A percentile compares a stretch with the other conserved stretches of the same genome.
Evolutionary conservation across 2,888 invertebrate species (phyloP).

Genomic region (Osedax frankpressi): DNA sequence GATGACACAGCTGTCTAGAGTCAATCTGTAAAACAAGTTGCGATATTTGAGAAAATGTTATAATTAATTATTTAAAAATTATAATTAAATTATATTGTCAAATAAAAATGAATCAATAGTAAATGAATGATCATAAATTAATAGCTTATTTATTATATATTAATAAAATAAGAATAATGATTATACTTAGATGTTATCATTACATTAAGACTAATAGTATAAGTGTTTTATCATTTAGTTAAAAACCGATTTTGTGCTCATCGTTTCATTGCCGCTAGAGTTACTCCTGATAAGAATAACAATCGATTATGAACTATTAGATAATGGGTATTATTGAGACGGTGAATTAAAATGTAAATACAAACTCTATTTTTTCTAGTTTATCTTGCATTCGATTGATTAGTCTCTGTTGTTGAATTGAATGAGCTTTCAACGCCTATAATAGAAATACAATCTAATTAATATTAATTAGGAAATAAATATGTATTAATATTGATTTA

Average conservation of each 20-base stretch:
- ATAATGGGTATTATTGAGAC: background rate
- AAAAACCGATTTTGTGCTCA: no score
- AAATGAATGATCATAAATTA: background rate
- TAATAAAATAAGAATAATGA: background rate
- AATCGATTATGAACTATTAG: background rate
- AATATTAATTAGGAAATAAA: no score
- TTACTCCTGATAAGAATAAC: no score
- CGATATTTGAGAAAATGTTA: no score
- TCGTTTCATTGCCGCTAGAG: no score
- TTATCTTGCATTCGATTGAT: background rate
- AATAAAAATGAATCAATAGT: background rate
- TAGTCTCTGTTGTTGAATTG: background rate
- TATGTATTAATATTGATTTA: background rate
- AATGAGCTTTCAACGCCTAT: background rate
- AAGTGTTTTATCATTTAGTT: no score
- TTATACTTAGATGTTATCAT: no score
- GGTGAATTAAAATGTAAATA: background rate
- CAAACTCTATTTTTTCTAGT: background rate
- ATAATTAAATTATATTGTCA: no score
- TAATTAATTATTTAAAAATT: no score
- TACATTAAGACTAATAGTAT: no score
- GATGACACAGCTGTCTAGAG: background rate
- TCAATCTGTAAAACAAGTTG: background rate
- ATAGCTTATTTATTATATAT: background rate
- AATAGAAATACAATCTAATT: background rate